These are phyloP conservation scores for Centropyge bicolor DNA, from an alignment of 2,797 vertebrate genomes.

Conservation along the genomic window DNA sequence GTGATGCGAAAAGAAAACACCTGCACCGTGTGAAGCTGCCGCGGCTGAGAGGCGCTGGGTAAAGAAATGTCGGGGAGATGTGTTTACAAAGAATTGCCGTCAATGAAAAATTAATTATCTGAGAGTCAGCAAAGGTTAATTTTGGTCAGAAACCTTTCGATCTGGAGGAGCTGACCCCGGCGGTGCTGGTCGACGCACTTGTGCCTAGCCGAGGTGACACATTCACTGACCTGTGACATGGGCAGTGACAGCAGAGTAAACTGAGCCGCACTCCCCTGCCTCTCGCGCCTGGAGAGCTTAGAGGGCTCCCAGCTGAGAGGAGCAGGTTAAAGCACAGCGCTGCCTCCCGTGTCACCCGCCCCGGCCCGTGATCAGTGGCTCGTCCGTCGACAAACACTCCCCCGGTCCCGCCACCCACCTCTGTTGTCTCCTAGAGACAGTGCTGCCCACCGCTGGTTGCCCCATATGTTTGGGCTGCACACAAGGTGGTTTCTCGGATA, in stretches of 20 bases:
- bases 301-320: conserved; percentile 72
- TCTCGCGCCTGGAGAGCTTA: conserved; percentile 83
- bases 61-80: conserved; percentile 47
- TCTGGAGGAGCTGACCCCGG: conserved; percentile 90
- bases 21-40: conserved; percentile 30
- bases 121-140: conserved; percentile 93
- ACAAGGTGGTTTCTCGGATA: conserved; percentile 99
- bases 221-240: conserved; percentile 92
- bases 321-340: conserved; percentile 63
- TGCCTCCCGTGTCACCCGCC: conserved; percentile 61
- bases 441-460: conserved; percentile 91
- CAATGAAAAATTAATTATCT: conserved; percentile 97
- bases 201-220: conserved; percentile 88
- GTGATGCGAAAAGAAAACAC: neutral
- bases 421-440: conserved; percentile 84
- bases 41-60: conserved; percentile 37
- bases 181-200: conserved; percentile 85
- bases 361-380: conserved; percentile 60
- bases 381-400: conserved; percentile 68
- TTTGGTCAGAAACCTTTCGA: conserved; percentile 94
- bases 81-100: conserved; percentile 86
- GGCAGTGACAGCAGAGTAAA: conserved; percentile 90
- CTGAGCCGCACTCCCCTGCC: conserved; percentile 85
- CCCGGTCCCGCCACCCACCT: conserved; percentile 73
- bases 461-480: conserved; percentile 98